Evolutionary conservation across 2,888 invertebrate species (phyloP), one percentile per base, ranked within the genome.

Genomic region (Mamestra brassicae): DNA sequence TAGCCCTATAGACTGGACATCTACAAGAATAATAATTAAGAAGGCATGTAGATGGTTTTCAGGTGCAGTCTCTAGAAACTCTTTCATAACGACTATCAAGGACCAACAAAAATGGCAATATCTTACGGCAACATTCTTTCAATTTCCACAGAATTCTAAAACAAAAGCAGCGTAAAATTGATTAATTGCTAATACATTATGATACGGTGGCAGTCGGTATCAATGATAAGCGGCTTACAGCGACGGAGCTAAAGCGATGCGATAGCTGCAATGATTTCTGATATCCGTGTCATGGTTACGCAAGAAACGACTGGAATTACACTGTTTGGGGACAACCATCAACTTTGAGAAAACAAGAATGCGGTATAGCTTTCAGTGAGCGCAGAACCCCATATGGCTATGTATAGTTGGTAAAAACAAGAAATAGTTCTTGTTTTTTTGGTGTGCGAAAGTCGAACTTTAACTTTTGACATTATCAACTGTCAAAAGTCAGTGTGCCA

Each of bases 131-230:
- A 45, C 5, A 54, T 50, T 57, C 42, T 63, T 64, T 65, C 4
- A 62, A 38, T 66, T 72, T 42, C 34, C 15, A 38, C 71, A 75
- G 88, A 87, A 76, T 81, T 74, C 85, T 84, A 82, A 87, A 88
- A 76, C 64, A 70, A 64, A 80, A 76, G 65, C 63, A 75, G 76
- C 69, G 78, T 71, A 83, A 85, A 88, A 88, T 90, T 91, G 89
- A 90, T 91, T 91, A 90, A 91, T 90, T 90, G 85, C 83, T 89
- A 89, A 91, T 91, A 88, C 87, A 91, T 91, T 88, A 91, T 87
- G 92, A 91, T 91, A 89, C 8, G 74, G 45, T 85, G 91, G 88
- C 91, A 90, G 86, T 71, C 26, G 72, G 68, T 90, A 91, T 89
- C 90, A 63, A 67, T 73, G 87, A 90, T 89, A 89, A 79, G 50